Evolutionary conservation across 1,140 invertebrate species (phyloP).

Genomic region (Chironomus tepperi): DNA sequence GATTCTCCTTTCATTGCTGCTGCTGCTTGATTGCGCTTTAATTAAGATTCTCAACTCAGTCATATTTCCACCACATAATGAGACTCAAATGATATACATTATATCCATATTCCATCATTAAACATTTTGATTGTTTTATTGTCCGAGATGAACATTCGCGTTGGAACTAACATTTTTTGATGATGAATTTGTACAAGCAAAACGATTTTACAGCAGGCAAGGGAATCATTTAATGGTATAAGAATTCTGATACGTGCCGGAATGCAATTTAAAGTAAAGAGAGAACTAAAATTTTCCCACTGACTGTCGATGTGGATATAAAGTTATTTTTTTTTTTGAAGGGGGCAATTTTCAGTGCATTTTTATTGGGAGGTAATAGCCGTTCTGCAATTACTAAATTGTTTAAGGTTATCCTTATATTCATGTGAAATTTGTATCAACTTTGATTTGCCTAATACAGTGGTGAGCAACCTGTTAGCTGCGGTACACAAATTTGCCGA

Average conservation of each 20-base stretch:
- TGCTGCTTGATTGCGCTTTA: conserved; percentile 21
- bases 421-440: background rate
- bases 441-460: too few species aligned
- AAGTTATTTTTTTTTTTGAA: too few species aligned
- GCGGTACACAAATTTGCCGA: too few species aligned
- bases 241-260: conserved; percentile 10
- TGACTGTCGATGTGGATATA: background rate
- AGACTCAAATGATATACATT: conserved; percentile 9
- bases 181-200: too few species aligned
- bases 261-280: background rate
- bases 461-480: too few species aligned
- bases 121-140: conserved; percentile 6
- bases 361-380: conserved; percentile 1
- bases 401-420: background rate
- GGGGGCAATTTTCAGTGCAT: background rate
- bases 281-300: background rate
- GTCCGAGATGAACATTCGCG: background rate
- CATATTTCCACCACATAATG: background rate
- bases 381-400: background rate
- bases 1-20: background rate
- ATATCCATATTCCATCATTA: conserved; percentile 14
- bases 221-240: conserved; percentile 1
- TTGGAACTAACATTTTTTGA: too few species aligned
- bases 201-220: background rate
- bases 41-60: background rate